Evolutionary conservation across 2,888 invertebrate genomes (phyloP), one percentile per base, ranked within the genome.

Genomic region (Acrobasis consociella): DNA sequence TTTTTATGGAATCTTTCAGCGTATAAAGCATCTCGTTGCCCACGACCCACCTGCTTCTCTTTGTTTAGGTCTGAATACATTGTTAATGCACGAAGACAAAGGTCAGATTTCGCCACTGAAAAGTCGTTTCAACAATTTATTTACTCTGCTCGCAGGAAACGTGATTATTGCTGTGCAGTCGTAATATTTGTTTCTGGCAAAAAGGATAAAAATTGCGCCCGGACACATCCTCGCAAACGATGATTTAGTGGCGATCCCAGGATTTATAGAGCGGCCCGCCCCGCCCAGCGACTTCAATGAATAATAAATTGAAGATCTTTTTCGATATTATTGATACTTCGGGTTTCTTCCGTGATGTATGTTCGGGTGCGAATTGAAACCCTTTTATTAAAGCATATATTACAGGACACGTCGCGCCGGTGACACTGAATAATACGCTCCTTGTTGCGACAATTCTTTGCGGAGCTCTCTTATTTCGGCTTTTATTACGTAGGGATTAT

Each of bases 381-480:
- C 89, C 89, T 91, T 91, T 91, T 91, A 91, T 92, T 91, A 91
- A 91, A 90, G 88, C 91, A 91, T 91, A 91, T 90, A 91, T 92
- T 91, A 91, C 78, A 76, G 79, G 82, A 83, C 90, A 82, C 91
- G 89, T 84, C 89, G 80, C 81, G 87, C 71, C 75, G 71, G 80
- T 88, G 91, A 91, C 91, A 91, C 83, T 89, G 91, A 92, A 91
- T 90, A 89, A 92, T 91, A 89, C 75, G 82, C 83, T 87, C 83
- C 83, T 84, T 87, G 87, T 89, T 87, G 88, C 86, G 81, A 87
- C 87, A 84, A 83, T 85, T 86, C 87, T 86, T 84, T 80, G 76
- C 73, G 72, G 72, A 80, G 78, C 75, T 83, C 77, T 78, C 76
- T 81, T 86, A 87, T 88, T 87, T 85, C 79, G 80, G 85, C 81